Percentiles rank a stretch among this genome's conserved stretches.
Evolutionary conservation across 1,140 invertebrate species (phyloP).

Genomic region (Planococcus citri): DNA sequence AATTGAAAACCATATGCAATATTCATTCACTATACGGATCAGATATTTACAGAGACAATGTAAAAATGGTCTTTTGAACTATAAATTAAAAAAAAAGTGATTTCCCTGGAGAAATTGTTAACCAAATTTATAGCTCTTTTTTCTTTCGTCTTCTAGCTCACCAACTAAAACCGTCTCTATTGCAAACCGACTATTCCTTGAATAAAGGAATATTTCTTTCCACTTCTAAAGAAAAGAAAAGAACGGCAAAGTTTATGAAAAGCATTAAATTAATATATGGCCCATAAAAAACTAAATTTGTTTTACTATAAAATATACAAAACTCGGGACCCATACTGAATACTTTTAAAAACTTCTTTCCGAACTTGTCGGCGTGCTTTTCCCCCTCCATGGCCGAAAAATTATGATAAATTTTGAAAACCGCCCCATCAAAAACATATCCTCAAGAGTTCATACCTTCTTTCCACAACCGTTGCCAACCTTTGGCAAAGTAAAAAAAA

Average conservation of each 20-base stretch:
- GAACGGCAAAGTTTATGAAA: not conserved
- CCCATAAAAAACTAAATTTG: not conserved
- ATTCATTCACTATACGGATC: not conserved
- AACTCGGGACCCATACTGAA: constrained; percentile 5
- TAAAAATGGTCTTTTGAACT: not conserved
- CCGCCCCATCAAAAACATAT: constrained; percentile 1
- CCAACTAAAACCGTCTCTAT: not conserved
- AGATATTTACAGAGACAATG: not conserved
- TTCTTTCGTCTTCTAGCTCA: too few relatives aligned
- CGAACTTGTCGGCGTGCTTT: not conserved
- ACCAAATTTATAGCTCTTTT: not conserved
- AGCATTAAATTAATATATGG: constrained; percentile 8
- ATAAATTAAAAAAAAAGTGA: not conserved
- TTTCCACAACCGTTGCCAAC: not conserved
- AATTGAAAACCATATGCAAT: not conserved
- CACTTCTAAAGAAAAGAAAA: not conserved
- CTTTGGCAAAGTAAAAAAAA: not conserved
- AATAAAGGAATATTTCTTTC: not conserved
- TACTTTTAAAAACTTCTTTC: not conserved
- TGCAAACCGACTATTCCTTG: not conserved
- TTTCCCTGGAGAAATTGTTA: not conserved
- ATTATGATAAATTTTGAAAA: constrained; percentile 1
- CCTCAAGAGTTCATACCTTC: not conserved
- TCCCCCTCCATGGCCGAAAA: not conserved
- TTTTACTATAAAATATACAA: constrained; percentile 8